Evolutionary conservation across 2,113 vertebrate genomes (phyloP).

Genomic region (Poeciliopsis turrubarensis): DNA sequence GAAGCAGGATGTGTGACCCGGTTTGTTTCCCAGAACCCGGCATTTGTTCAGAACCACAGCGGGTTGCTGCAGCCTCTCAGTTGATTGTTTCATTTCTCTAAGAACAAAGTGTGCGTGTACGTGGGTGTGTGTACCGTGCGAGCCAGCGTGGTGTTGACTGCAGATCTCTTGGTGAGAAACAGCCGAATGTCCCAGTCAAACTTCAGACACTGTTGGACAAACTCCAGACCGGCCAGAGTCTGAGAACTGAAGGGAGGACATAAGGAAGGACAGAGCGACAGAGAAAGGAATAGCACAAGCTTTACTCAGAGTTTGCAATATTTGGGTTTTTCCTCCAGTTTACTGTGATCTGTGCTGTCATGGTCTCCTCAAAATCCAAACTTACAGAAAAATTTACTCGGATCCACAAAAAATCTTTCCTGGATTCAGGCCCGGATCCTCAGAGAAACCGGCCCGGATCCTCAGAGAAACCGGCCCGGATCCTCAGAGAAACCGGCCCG

Average conservation of each 20-base stretch:
- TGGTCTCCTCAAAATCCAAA: neutral
- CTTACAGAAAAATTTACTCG: too few relatives aligned
- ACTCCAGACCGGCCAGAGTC: slow-evolving; percentile 89
- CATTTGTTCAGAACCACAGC: neutral
- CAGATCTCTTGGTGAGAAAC: slow-evolving; percentile 82
- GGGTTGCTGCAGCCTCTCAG: neutral
- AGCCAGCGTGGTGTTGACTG: slow-evolving; percentile 81
- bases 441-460: too few relatives aligned
- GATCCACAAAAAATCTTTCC: too few relatives aligned
- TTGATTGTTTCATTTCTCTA: neutral
- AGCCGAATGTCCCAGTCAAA: slow-evolving; percentile 89
- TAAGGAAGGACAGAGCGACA: neutral
- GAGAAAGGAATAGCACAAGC: too few relatives aligned
- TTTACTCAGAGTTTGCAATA: too few relatives aligned
- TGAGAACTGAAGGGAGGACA: slow-evolving; percentile 80
- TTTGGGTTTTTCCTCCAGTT: neutral
- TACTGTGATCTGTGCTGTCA: neutral
- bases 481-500: too few relatives aligned
- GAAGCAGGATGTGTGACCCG: neutral
- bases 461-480: too few relatives aligned
- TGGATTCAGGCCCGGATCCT: too few relatives aligned
- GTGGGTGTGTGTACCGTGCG: slow-evolving; percentile 80
- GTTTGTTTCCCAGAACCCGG: neutral
- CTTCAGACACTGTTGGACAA: slow-evolving; percentile 92
- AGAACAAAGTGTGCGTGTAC: neutral